Evolutionary conservation across 1,140 invertebrate genomes (phyloP).

Genomic region (Diorhabda sublineata): DNA sequence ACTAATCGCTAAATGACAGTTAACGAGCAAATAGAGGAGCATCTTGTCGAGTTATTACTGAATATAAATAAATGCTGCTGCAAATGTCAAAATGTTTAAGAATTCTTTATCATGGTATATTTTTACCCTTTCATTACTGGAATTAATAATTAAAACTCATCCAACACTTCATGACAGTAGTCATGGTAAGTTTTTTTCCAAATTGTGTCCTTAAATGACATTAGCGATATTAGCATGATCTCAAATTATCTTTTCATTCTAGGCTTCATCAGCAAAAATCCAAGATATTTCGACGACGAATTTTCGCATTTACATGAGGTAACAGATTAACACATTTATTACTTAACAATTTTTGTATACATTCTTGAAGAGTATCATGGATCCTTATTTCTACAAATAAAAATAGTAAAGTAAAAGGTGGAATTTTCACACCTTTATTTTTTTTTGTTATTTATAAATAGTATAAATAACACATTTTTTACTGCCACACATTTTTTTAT

Average conservation of each 20-base stretch:
- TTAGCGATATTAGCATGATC: constrained; percentile 12
- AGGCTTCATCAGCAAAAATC: constrained; percentile 44
- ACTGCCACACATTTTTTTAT: too few relatives aligned
- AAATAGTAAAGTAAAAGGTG: not conserved
- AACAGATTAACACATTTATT: constrained; percentile 13
- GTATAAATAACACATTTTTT: too few relatives aligned
- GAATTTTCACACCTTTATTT: not conserved
- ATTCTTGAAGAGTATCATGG: too few relatives aligned
- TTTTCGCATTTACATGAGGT: constrained; percentile 44
- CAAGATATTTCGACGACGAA: constrained; percentile 43
- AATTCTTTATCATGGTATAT: constrained; percentile 42
- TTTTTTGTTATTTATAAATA: constrained; percentile 18
- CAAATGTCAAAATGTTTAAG: constrained; percentile 41
- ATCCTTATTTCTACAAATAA: too few relatives aligned
- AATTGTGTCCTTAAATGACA: constrained; percentile 12
- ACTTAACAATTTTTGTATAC: too few relatives aligned
- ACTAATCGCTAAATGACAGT: not conserved
- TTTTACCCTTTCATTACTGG: constrained; percentile 43
- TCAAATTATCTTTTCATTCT: constrained; percentile 25
- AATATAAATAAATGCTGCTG: constrained; percentile 12
- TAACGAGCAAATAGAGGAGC: not conserved
- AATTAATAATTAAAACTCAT: constrained; percentile 45
- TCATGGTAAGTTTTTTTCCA: constrained; percentile 42
- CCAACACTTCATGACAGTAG: constrained; percentile 46
- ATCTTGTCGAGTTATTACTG: not conserved